Conservation (phyloP, 2,113 vertebrate species). For the Bubo bubo region DNA sequence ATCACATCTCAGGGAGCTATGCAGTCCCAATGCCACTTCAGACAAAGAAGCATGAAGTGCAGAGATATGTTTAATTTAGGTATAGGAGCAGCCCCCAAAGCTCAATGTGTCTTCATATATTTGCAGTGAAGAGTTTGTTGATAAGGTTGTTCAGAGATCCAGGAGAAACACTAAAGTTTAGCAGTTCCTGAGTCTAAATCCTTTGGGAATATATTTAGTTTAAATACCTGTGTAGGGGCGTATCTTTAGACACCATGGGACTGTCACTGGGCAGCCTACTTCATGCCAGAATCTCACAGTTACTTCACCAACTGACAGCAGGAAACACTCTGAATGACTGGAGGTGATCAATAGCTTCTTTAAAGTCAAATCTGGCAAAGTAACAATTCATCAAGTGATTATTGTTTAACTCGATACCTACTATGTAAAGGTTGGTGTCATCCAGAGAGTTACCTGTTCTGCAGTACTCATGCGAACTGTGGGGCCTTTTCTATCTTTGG, state of each 20-base stretch:
- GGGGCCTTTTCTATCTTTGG: neutral
- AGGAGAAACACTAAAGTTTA: neutral
- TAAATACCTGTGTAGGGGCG: neutral
- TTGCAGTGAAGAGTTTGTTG: neutral
- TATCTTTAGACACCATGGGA: neutral
- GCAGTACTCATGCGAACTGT: neutral
- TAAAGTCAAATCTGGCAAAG: neutral
- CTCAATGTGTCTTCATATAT: neutral
- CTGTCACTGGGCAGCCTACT: neutral
- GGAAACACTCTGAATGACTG: neutral
- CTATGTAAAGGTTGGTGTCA: neutral
- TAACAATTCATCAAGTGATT: neutral
- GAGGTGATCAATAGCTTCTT: neutral
- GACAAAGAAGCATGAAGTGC: neutral
- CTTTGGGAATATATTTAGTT: neutral
- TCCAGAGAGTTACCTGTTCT: neutral
- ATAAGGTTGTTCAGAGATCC: neutral
- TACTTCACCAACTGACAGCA: neutral
- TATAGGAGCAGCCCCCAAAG: neutral
- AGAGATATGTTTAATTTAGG: neutral
- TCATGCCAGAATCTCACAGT: neutral
- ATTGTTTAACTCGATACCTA: neutral
- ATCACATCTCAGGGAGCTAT: neutral
- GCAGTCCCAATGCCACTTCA: neutral
- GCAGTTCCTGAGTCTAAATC: neutral